Evolutionary conservation across 2,797 vertebrate genomes (phyloP).

Genomic region (Bovichtus diacanthus): DNA sequence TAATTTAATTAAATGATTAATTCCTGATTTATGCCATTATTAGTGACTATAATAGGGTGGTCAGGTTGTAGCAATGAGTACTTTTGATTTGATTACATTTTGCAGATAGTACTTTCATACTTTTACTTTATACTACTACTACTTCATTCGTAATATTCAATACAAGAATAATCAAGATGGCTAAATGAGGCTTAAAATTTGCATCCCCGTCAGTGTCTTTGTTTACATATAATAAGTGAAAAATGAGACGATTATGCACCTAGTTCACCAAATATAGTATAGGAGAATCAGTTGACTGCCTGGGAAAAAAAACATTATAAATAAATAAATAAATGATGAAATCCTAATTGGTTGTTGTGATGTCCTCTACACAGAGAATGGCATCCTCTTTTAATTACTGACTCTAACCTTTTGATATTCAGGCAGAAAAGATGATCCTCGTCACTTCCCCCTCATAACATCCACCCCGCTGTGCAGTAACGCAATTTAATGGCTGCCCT

Average conservation of each 20-base stretch:
- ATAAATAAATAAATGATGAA: conserved; percentile 16
- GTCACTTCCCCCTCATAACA: not conserved
- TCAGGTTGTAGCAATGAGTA: not conserved
- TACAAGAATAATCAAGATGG: not conserved
- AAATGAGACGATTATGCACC: not conserved
- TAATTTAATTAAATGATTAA: not conserved
- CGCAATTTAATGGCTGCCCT: conserved; percentile 37
- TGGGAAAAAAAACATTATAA: not conserved
- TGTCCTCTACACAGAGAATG: not conserved
- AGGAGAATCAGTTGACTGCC: not conserved
- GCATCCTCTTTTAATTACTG: conserved; percentile 33
- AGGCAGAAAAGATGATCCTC: not conserved
- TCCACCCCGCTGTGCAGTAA: conserved; percentile 35
- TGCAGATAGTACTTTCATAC: not conserved
- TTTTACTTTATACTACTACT: no score
- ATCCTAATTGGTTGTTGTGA: conserved; percentile 19
- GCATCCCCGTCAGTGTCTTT: not conserved
- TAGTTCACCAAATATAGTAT: not conserved
- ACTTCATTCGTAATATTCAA: no score
- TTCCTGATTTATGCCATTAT: not conserved
- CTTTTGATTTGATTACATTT: not conserved
- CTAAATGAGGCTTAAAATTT: no score
- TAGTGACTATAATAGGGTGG: not conserved
- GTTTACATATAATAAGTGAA: not conserved
- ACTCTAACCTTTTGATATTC: conserved; percentile 46